Conservation (phyloP, 2,888 invertebrate genomes). For the Drosophila recens region DNA sequence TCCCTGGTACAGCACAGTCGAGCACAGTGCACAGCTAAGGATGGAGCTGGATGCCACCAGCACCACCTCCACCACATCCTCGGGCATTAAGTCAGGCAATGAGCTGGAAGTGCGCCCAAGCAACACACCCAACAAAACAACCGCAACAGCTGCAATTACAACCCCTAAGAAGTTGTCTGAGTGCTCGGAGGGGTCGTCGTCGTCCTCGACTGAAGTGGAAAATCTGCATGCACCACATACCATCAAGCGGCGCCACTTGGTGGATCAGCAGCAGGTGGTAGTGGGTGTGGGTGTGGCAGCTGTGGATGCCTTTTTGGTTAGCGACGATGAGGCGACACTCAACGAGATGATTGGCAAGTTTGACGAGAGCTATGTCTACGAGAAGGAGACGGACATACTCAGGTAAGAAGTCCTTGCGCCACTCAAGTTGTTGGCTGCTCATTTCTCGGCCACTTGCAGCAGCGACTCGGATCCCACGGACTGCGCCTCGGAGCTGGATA, state of each 20-base stretch:
- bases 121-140: conserved; percentile 35
- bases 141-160: conserved; percentile 12
- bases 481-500: conserved; percentile 89
- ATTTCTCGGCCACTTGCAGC: conserved; percentile 57
- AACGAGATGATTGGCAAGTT: conserved; percentile 92
- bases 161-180: conserved; percentile 59
- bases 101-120: conserved; percentile 83
- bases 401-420: conserved; percentile 71
- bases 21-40: conserved; percentile 75
- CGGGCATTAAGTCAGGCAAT: conserved; percentile 84
- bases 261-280: conserved; percentile 30
- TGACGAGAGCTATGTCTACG: conserved; percentile 90
- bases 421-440: conserved; percentile 9
- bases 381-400: conserved; percentile 93
- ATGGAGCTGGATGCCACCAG: conserved; percentile 83
- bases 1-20: conserved; percentile 88
- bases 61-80: conserved; percentile 83
- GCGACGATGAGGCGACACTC: conserved; percentile 89
- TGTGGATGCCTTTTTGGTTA: conserved; percentile 72
- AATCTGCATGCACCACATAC: conserved; percentile 84
- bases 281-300: conserved; percentile 20
- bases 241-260: conserved; percentile 78
- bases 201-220: conserved; percentile 85
- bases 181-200: conserved; percentile 82
- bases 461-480: conserved; percentile 92